Base-by-base conservation (phyloP, 2,797 vertebrate genomes). In the Parambassis ranga region DNA sequence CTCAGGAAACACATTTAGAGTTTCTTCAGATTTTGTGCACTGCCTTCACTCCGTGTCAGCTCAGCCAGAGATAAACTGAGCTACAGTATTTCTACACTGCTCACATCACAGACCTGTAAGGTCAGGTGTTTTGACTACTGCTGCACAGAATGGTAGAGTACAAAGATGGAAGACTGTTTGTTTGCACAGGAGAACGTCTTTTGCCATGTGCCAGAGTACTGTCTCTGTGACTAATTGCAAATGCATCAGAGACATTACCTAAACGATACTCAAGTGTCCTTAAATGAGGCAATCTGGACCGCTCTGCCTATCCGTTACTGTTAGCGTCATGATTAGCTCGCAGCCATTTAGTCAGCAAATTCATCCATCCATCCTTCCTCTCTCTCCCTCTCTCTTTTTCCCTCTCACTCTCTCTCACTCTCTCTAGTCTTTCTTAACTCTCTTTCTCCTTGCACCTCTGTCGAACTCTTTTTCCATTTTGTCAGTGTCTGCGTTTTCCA, bases 251-350 rank as follows among this genome's bases (percentile, higher is more conserved):
- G 60, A 79, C 72, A 87, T 83, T 74, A 75, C 57, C 65, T 68
- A 77, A 88, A 81, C 6, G 60, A 83, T 74, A 58, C 75, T 78
- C 78, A 43, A 81, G 77, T 73, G 77, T 59, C 64, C 66, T 53
- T 70, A 84, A 80, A 85, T 73, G 77, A 86, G 76, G 58, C 65
- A 74, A 75, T 81, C 77, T 71, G 77, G 66, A 67, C 36, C 51
- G 32, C 55, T 24, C 43, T 59, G 69, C 57, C 66, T 67, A 72
- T 78, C 78, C 74, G 71, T 89, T 81, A 81, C 75, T 44, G 63
- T 83, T 85, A 81, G 67, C 19, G 6, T 77, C 78, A 74, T 59
- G 59, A 87, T 87, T 86, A 88, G 81, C 80, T 71, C 10, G 38
- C 60, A 60, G 72, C 73, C 75, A 74, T 86, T 82, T 69, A 58